A percentile compares a stretch with the other conserved stretches of the same genome.
Evolutionary conservation across 2,797 vertebrate genomes (phyloP).

Genomic region (Eleutherodactylus coqui): DNA sequence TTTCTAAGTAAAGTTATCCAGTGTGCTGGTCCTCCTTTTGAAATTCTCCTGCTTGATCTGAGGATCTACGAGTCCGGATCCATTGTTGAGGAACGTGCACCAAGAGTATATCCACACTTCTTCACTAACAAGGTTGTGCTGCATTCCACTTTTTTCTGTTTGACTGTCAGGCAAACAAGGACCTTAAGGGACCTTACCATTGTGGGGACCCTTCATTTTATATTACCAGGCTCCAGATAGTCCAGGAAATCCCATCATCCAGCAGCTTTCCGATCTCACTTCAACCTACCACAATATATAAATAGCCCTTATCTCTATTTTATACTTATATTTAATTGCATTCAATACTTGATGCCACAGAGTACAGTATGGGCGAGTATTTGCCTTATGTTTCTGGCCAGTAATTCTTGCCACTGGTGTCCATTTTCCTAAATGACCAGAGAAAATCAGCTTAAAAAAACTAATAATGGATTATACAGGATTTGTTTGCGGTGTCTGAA

Average conservation of each 20-base stretch:
- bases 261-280: neutral
- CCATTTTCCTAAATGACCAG: neutral
- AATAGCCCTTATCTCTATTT: neutral
- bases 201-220: no score
- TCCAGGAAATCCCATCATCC: neutral
- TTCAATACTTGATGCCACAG: neutral
- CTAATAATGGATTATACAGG: slow-evolving; percentile 22
- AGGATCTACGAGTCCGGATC: no score
- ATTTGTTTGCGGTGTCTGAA: slow-evolving; percentile 29
- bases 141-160: no score
- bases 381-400: neutral
- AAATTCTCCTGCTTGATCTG: no score
- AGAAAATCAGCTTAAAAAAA: slow-evolving; percentile 36
- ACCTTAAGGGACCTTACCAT: no score
- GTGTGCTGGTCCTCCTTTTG: no score
- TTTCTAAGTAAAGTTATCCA: no score
- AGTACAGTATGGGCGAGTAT: neutral
- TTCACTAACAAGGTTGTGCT: no score
- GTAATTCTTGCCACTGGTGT: neutral
- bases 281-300: neutral
- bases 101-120: no score
- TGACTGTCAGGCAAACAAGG: no score
- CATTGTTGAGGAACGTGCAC: no score
- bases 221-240: neutral
- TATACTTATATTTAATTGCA: neutral